These are phyloP conservation scores for Ceyx cyanopectus DNA, from an alignment of 2,113 vertebrate species.

Conservation along the genomic window DNA sequence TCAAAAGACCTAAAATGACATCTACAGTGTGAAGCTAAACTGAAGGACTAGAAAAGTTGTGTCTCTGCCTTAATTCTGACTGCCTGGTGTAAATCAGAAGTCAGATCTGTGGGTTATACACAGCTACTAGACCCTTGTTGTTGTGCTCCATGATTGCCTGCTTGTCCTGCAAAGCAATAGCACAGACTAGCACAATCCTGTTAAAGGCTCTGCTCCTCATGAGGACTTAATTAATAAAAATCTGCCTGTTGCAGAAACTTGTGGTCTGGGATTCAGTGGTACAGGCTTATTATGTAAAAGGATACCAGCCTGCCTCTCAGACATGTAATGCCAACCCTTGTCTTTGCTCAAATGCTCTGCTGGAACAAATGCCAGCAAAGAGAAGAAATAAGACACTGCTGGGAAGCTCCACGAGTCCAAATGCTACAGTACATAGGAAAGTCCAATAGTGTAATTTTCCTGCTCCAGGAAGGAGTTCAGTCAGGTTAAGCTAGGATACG, in stretches of 20 bases:
- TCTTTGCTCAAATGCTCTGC: background rate
- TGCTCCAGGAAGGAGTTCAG: background rate
- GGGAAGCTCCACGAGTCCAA: background rate
- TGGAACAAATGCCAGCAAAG: background rate
- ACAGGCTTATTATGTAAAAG: background rate
- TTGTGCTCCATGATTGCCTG: background rate
- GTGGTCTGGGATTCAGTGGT: constrained; percentile 11
- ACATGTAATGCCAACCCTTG: background rate
- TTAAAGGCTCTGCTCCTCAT: constrained; percentile 25
- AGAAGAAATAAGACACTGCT: background rate
- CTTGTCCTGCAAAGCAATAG: background rate
- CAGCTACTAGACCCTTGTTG: background rate
- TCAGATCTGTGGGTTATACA: background rate
- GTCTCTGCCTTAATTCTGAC: background rate
- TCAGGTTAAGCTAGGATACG: background rate
- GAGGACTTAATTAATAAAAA: constrained; percentile 47
- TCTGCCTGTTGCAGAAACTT: constrained; percentile 18
- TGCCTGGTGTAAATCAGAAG: background rate
- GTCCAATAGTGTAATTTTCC: background rate
- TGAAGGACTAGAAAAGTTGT: background rate
- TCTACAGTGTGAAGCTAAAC: background rate
- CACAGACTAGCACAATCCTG: background rate
- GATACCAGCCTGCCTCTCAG: background rate
- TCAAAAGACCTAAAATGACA: background rate
- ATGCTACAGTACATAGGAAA: background rate